Percentiles rank a stretch among this genome's conserved stretches.
phyloP scores from a whole-genome alignment of 2,113 vertebrate genomes.

The Sus scrofa region DNA sequence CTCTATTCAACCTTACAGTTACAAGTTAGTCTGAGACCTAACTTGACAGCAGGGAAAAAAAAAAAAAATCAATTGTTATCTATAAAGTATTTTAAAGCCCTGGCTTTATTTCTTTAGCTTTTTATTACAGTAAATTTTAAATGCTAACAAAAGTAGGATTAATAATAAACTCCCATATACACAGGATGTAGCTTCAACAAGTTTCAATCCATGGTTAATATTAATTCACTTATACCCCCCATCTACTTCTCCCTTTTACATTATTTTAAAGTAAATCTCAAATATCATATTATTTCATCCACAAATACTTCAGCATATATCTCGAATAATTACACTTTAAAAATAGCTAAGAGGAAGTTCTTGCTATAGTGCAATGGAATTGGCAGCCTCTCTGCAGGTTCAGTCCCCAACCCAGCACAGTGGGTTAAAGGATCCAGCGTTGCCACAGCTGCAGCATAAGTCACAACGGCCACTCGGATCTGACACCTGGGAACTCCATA shows the following conservation, averaged over 20 bases:
- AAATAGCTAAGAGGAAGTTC: too few species aligned
- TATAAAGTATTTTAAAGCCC: not conserved
- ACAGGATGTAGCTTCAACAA: not conserved
- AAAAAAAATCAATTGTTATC: not conserved
- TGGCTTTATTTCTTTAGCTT: not conserved
- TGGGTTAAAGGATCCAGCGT: too few species aligned
- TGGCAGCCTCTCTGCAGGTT: too few species aligned
- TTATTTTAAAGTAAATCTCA: conserved; percentile 45
- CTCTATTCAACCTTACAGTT: not conserved
- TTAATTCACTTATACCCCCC: not conserved
- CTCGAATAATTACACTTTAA: not conserved
- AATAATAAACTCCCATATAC: not conserved
- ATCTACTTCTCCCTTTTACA: not conserved
- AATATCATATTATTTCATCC: not conserved
- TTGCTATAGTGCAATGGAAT: too few species aligned
- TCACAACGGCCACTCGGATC: too few species aligned
- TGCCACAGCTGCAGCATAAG: too few species aligned
- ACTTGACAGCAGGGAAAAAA: not conserved
- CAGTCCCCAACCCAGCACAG: too few species aligned
- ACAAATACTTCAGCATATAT: not conserved
- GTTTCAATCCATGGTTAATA: not conserved
- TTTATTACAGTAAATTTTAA: conserved; percentile 1
- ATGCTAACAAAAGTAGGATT: not conserved
- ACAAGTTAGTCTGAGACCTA: not conserved
- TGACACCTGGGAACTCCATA: too few species aligned